Evolutionary conservation across 2,888 invertebrate genomes (phyloP).

Genomic region (Chalcis sispes): DNA sequence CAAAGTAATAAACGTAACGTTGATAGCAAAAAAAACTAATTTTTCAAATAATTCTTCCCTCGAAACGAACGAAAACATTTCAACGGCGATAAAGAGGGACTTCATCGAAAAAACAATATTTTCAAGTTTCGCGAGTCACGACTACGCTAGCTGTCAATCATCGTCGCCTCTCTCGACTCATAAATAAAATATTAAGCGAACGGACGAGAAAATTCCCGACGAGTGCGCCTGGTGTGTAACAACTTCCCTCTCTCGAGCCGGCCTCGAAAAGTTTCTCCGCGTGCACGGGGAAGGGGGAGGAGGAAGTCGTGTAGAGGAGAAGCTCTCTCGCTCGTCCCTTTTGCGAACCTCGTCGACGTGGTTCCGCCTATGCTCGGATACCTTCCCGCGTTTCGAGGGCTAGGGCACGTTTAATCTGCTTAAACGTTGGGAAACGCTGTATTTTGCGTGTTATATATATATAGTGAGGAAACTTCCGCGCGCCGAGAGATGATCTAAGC

Average conservation of each 20-base stretch:
- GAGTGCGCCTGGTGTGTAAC: too few species aligned
- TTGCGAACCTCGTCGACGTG: too few species aligned
- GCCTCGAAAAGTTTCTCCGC: too few species aligned
- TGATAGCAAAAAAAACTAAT: too few species aligned
- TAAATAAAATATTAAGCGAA: too few species aligned
- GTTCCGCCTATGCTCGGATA: neutral
- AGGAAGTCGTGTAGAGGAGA: neutral
- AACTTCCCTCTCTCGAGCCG: too few species aligned
- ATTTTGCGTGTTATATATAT: too few species aligned
- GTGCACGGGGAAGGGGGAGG: neutral
- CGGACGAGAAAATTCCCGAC: too few species aligned
- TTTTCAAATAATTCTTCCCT: too few species aligned
- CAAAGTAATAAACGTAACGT: too few species aligned
- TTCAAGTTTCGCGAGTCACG: neutral
- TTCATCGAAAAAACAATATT: conserved; percentile 3
- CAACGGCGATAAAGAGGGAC: too few species aligned
- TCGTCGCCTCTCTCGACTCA: neutral
- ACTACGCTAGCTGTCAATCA: neutral
- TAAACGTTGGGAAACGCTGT: conserved; percentile 49
- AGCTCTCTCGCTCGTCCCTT: neutral
- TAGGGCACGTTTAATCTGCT: conserved; percentile 41
- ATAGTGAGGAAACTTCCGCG: conserved; percentile 7
- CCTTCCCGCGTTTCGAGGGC: neutral
- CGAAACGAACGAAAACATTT: too few species aligned
- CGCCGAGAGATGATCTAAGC: conserved; percentile 40